A percentile compares a stretch with the other conserved stretches of the same genome.
Evolutionary conservation across 2,113 vertebrate genomes (phyloP).

Genomic region (Gobius niger): DNA sequence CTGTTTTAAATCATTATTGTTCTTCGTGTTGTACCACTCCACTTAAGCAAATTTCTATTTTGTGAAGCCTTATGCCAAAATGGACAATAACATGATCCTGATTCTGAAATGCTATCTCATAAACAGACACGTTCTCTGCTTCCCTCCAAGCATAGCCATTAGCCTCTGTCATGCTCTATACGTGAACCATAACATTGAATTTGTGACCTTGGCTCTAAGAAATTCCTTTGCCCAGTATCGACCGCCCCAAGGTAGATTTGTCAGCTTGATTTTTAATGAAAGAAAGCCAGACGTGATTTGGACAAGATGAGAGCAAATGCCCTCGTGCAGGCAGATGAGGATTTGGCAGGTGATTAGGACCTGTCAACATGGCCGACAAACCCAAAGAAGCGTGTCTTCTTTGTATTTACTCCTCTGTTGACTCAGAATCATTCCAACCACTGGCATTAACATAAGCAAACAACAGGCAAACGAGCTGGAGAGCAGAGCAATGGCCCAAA

Average conservation of each 20-base stretch:
- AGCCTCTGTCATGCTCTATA: too few species aligned
- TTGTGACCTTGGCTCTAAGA: too few species aligned
- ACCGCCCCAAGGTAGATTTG: constrained; percentile 3
- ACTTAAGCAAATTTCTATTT: too few species aligned
- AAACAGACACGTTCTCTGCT: too few species aligned
- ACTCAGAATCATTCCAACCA: constrained; percentile 40
- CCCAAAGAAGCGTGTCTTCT: constrained; percentile 24
- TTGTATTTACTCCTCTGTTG: constrained; percentile 47
- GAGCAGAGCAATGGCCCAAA: background rate
- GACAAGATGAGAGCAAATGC: constrained; percentile 39
- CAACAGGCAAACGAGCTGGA: background rate
- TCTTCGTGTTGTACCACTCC: too few species aligned
- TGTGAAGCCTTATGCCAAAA: too few species aligned
- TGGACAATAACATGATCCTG: too few species aligned
- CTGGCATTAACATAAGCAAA: constrained; percentile 27
- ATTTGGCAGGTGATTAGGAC: constrained; percentile 53
- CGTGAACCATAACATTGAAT: too few species aligned
- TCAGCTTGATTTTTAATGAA: constrained; percentile 51
- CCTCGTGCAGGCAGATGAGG: constrained; percentile 52
- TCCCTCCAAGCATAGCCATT: too few species aligned
- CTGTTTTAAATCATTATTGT: too few species aligned
- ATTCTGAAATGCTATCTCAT: too few species aligned
- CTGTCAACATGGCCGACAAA: constrained; percentile 56
- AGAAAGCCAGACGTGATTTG: constrained; percentile 43
- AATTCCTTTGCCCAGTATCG: background rate